Percentiles rank a stretch among this genome's conserved stretches.
Evolutionary conservation across 2,113 vertebrate species (phyloP).

Genomic region (Fulica atra): DNA sequence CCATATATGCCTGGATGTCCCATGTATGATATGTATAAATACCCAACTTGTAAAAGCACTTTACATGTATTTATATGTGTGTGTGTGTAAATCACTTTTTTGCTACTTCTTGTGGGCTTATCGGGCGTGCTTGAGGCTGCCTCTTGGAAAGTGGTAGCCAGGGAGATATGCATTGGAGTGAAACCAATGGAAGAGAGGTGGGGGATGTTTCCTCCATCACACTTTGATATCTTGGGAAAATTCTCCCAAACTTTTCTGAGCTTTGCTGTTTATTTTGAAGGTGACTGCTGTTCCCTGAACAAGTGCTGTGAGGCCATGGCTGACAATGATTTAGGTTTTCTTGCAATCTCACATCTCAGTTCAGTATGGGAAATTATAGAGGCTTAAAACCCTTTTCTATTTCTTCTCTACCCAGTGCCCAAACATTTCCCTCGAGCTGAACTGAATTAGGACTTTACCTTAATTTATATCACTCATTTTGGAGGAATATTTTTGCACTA

Average conservation of each 20-base stretch:
- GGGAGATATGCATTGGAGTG: background rate
- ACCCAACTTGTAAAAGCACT: background rate
- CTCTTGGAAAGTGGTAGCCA: background rate
- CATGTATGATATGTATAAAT: fast-evolving
- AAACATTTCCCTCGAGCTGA: background rate
- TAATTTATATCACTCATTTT: background rate
- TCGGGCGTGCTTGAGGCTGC: background rate
- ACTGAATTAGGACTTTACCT: background rate
- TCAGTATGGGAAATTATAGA: background rate
- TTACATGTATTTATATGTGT: no score
- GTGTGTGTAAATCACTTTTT: background rate
- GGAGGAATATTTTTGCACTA: background rate
- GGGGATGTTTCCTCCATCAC: fast-evolving
- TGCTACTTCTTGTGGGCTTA: background rate
- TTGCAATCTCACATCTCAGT: background rate
- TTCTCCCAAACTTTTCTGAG: background rate
- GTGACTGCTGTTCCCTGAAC: background rate
- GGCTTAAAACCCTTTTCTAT: background rate
- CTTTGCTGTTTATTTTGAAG: background rate
- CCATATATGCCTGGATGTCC: background rate
- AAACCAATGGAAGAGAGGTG: background rate
- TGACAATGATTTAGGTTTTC: background rate
- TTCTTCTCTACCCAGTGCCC: background rate
- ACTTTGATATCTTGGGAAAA: background rate
- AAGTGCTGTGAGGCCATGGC: background rate